A percentile compares a stretch with the other conserved stretches of the same genome.
phyloP scores from a whole-genome alignment of 1,140 invertebrate species.

The Drosophila arawakana region DNA sequence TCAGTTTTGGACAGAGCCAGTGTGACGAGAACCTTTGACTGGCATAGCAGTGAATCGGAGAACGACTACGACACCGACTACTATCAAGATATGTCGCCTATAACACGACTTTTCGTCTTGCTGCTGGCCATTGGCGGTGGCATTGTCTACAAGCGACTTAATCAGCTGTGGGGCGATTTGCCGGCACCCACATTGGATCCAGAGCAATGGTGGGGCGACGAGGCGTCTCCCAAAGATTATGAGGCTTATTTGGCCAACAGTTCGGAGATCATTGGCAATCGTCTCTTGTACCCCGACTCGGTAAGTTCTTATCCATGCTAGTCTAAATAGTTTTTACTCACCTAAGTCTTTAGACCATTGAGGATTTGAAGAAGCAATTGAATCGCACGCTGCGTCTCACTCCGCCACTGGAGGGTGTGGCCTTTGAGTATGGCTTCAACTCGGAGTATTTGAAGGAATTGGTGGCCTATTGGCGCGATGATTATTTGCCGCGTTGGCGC shows the following conservation, averaged over 20 bases:
- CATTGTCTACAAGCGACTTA: slow-evolving; percentile 61
- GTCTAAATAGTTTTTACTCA: not conserved
- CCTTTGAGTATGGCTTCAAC: slow-evolving; percentile 92
- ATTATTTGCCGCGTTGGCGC: slow-evolving; percentile 90
- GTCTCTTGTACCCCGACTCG: slow-evolving; percentile 56
- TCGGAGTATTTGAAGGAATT: slow-evolving; percentile 88
- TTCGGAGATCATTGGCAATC: slow-evolving; percentile 68
- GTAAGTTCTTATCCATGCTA: slow-evolving; percentile 39
- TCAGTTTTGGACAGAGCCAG: slow-evolving; percentile 16
- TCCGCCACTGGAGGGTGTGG: slow-evolving; percentile 87
- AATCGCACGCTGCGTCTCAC: slow-evolving; percentile 65
- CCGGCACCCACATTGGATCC: slow-evolving; percentile 52
- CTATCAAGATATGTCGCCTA: slow-evolving; percentile 38
- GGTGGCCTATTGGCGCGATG: slow-evolving; percentile 89
- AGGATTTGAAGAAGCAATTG: slow-evolving; percentile 51
- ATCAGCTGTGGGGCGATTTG: slow-evolving; percentile 52
- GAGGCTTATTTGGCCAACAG: slow-evolving; percentile 67
- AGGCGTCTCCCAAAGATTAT: slow-evolving; percentile 66
- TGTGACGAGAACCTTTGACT: slow-evolving; percentile 40
- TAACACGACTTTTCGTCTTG: slow-evolving; percentile 60
- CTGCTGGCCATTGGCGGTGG: slow-evolving; percentile 65
- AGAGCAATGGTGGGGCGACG: slow-evolving; percentile 81
- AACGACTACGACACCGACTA: slow-evolving; percentile 3
- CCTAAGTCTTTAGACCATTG: slow-evolving; percentile 57
- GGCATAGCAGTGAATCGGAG: not conserved